These are phyloP conservation scores for Pteruthius melanotis DNA, from an alignment of 2,113 vertebrate species.

Conservation along the genomic window DNA sequence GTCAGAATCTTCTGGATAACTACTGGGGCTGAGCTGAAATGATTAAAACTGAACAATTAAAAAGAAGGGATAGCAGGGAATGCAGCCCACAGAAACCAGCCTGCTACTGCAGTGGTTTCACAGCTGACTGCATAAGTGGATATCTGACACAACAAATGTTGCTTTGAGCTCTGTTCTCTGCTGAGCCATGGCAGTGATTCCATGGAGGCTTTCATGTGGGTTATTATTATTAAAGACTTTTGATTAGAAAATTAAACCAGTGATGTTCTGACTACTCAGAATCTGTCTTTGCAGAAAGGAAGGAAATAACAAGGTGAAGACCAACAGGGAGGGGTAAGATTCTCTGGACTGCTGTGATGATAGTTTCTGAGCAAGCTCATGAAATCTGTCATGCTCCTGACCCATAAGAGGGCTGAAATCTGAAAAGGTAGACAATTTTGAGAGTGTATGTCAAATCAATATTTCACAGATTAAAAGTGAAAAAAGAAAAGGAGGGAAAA, in stretches of 20 bases:
- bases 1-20: not conserved
- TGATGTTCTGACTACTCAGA: not conserved
- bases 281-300: not conserved
- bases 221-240: not conserved
- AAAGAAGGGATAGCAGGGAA: constrained; percentile 2
- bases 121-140: not conserved
- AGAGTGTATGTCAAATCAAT: not conserved
- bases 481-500: not conserved
- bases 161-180: constrained; percentile 17
- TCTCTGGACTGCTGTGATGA: not conserved
- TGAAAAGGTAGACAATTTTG: not conserved
- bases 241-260: not conserved
- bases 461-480: not conserved
- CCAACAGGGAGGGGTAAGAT: not conserved
- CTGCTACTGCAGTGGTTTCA: not conserved
- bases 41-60: not conserved
- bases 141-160: constrained; percentile 17
- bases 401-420: not conserved
- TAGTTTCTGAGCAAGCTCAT: not conserved
- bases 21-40: not conserved
- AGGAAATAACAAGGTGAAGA: not conserved
- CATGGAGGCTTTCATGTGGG: not conserved
- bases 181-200: not conserved
- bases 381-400: not conserved
- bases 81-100: not conserved